A percentile compares a stretch with the other conserved stretches of the same genome.
These are phyloP conservation scores for Trematomus loennbergii DNA, from an alignment of 2,113 vertebrate species.

Conservation along the genomic window DNA sequence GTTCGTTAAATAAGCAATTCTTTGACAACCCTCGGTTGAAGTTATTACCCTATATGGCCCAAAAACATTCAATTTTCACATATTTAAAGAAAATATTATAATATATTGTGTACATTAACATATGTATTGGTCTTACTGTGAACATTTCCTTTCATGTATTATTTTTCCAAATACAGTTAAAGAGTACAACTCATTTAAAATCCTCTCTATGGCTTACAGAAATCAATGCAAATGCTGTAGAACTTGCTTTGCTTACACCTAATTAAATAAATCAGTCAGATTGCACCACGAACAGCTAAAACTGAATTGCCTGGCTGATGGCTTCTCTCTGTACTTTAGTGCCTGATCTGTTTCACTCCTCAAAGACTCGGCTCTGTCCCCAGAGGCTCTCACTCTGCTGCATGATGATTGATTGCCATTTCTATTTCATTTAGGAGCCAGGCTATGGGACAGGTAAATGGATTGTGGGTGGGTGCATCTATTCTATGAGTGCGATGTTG, in stretches of 20 bases:
- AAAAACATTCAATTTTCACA: too few species aligned
- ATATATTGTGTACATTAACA: not conserved
- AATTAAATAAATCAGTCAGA: conserved; percentile 50
- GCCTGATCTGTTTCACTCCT: conserved; percentile 63
- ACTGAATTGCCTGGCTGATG: conserved; percentile 20
- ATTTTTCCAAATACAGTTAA: not conserved
- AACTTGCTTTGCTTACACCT: conserved; percentile 24
- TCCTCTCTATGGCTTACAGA: conserved; percentile 5
- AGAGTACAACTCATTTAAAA: conserved; percentile 8
- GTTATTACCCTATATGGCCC: not conserved
- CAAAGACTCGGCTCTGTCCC: conserved; percentile 52
- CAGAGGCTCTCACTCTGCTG: conserved; percentile 50
- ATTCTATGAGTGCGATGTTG: conserved; percentile 28
- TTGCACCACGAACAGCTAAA: conserved; percentile 40
- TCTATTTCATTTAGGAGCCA: conserved; percentile 60
- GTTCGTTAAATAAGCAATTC: not conserved
- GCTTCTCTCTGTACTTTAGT: conserved; percentile 36
- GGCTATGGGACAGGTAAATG: conserved; percentile 57
- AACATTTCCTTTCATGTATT: not conserved
- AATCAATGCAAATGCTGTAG: conserved; percentile 8
- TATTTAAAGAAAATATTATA: not conserved
- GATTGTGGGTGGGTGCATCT: conserved; percentile 55
- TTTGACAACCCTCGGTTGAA: not conserved
- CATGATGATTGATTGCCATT: conserved; percentile 66
- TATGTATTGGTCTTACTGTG: not conserved